Conservation (phyloP, 2,113 vertebrate genomes). For the Phylloscopus whistleri region DNA sequence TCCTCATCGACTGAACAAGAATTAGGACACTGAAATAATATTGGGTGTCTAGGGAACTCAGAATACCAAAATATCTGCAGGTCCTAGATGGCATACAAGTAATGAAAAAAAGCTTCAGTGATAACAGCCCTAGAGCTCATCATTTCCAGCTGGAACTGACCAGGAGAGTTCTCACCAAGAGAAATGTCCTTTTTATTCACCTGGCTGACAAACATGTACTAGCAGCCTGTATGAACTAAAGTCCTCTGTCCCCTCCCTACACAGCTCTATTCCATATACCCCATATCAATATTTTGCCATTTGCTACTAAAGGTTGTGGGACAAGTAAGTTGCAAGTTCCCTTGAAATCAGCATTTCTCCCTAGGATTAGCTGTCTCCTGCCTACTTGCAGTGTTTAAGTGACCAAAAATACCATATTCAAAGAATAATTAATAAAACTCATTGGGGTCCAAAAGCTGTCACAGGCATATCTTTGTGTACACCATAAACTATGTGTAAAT, state of each 20-base stretch:
- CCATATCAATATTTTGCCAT: neutral
- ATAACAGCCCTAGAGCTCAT: neutral
- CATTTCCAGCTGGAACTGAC: neutral
- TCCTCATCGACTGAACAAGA: neutral
- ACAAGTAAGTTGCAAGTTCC: neutral
- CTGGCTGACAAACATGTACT: neutral
- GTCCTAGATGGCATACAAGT: neutral
- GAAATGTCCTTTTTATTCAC: neutral
- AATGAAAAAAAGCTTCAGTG: neutral
- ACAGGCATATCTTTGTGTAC: constrained; percentile 57
- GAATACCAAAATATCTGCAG: neutral
- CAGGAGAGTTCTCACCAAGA: neutral
- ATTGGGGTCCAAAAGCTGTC: constrained; percentile 39
- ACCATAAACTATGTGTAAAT: constrained; percentile 66
- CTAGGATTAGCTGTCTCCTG: constrained; percentile 18
- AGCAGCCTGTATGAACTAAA: neutral
- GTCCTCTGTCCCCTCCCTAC: neutral
- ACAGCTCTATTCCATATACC: neutral
- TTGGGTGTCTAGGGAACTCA: neutral
- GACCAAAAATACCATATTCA: constrained; percentile 44
- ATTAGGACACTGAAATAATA: neutral
- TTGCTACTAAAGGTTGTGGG: neutral
- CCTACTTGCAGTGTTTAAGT: constrained; percentile 48
- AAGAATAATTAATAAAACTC: constrained; percentile 66
- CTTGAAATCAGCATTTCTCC: constrained; percentile 35